These are phyloP conservation scores for Grammomys dolichurus DNA, from an alignment of 2,113 vertebrate species.

Conservation along the genomic window DNA sequence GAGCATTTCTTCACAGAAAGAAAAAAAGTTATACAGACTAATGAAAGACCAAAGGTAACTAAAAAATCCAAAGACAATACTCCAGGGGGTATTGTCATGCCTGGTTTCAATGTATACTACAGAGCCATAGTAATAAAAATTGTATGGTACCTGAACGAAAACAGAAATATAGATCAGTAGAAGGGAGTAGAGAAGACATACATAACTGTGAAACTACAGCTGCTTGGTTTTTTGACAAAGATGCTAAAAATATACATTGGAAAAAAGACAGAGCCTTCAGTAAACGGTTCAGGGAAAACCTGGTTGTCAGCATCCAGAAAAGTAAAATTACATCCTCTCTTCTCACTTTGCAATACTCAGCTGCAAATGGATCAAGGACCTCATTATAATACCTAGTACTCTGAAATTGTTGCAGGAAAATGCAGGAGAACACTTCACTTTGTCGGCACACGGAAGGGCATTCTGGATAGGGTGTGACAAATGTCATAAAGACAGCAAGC, in stretches of 20 bases:
- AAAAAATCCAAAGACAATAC: background rate
- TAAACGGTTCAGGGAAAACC: background rate
- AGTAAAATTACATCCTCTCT: background rate
- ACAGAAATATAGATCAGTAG: background rate
- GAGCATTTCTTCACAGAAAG: background rate
- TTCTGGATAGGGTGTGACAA: background rate
- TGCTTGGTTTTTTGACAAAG: background rate
- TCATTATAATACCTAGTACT: background rate
- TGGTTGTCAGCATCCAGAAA: background rate
- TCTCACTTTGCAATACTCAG: background rate
- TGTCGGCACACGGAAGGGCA: background rate
- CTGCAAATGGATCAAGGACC: background rate
- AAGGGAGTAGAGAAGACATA: background rate
- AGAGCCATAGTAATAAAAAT: background rate
- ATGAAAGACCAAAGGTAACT: background rate
- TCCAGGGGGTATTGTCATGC: background rate
- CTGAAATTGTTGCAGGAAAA: background rate
- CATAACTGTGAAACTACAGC: background rate
- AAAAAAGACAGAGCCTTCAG: background rate
- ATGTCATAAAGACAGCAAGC: background rate
- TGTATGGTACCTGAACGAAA: background rate
- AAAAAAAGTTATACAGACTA: background rate
- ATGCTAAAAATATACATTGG: background rate
- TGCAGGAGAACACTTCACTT: background rate
- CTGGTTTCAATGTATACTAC: background rate